Base-by-base conservation (phyloP, 2,888 invertebrate genomes). In the Dryomyza anilis region DNA sequence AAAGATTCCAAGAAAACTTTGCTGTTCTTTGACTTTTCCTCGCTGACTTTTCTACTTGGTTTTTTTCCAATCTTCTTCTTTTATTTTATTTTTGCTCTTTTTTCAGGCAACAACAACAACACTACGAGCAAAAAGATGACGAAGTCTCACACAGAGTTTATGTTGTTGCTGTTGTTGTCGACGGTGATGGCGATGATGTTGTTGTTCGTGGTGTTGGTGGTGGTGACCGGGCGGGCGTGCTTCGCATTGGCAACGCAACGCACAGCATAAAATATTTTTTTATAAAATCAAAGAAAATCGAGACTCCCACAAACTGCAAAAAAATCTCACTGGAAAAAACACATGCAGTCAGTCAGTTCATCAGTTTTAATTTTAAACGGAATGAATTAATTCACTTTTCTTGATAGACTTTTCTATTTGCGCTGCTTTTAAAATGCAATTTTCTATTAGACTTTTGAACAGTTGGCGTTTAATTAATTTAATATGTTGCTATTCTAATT, bases 351-450 rank as follows among this genome's bases (percentile, higher is more conserved):
- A 23, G 27, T 36, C 50, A 58, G 30, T 39, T 57, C n/a, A n/a
- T n/a, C 66, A 63, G 62, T 25, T 52, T 23, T 50, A 25, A 36
- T 48, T 48, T 43, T 30, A 29, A 62, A 63, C 61, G 64, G 64
- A 64, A 67, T 67, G 64, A 53, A 59, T 53, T 43, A 2, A 33
- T 58, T 64, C 50, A 64, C 58, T 19, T 16, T 67, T 62, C 39
- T n/a, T n/a, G n/a, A n/a, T n/a, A n/a, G n/a, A n/a, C n/a, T n/a
- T n/a, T n/a, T n/a, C n/a, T n/a, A n/a, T n/a, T n/a, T n/a, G n/a
- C n/a, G n/a, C n/a, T n/a, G n/a, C 25, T 39, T 48, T 30, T 30
- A 39, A 55, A 64, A 64, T 62, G 52, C 62, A 59, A 55, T 46
- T 27, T 27, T 50, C 25, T 55, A 33, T 25, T 16, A 39, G 25